Evolutionary conservation across 2,888 invertebrate species (phyloP).

Genomic region (Bellardia bayeri): DNA sequence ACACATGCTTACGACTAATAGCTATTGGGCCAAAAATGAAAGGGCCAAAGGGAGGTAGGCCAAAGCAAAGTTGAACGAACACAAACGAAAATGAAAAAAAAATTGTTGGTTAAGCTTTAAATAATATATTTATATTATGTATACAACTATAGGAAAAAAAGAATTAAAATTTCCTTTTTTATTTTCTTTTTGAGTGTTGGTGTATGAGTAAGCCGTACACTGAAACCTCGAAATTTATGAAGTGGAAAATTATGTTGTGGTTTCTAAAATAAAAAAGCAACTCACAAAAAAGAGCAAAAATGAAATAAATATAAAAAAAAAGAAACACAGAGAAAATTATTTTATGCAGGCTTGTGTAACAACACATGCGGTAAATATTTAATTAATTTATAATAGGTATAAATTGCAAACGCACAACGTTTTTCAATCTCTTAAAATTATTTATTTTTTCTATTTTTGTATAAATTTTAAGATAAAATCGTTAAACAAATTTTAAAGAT

Average conservation of each 20-base stretch:
- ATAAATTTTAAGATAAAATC: conserved; percentile 33
- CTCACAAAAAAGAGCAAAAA: background rate
- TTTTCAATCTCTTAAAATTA: conserved; percentile 28
- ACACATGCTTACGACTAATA: conserved; percentile 22
- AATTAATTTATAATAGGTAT: conserved; percentile 61
- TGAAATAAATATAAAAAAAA: conserved; percentile 14
- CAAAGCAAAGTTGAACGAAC: background rate
- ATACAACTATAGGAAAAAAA: background rate
- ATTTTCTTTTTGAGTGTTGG: conserved; percentile 24
- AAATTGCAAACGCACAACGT: conserved; percentile 34
- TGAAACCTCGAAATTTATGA: conserved; percentile 61
- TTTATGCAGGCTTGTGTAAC: conserved; percentile 44
- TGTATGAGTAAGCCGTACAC: conserved; percentile 32
- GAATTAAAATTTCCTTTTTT: conserved; percentile 32
- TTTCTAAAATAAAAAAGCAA: conserved; percentile 39
- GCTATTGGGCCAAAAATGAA: conserved; percentile 8
- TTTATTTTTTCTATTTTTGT: background rate
- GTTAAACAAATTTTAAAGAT: conserved; percentile 14
- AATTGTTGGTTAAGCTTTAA: conserved; percentile 44
- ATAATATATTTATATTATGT: conserved; percentile 43
- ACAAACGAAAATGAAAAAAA: conserved; percentile 15
- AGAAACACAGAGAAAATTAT: conserved; percentile 5
- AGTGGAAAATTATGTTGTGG: conserved; percentile 70
- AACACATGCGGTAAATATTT: conserved; percentile 62
- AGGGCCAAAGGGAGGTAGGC: background rate